Base-by-base conservation (phyloP, 2,113 vertebrate species). In the Albula goreensis region DNA sequence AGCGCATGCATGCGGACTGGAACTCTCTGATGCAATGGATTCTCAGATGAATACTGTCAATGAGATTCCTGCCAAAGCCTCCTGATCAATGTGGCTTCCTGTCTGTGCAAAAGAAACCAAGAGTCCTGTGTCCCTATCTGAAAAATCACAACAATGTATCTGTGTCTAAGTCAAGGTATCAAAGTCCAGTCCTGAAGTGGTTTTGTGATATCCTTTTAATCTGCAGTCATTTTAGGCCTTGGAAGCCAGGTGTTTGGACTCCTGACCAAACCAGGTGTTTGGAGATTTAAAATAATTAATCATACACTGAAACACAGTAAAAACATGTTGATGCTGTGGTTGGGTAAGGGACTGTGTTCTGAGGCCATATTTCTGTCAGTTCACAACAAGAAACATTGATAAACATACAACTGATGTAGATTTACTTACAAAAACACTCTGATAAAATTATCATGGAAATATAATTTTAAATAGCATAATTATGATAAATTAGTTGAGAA, bases 11-110 rank as follows among this genome's bases (percentile, higher is more conserved):
- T 74, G 70, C n/a, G 70, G n/a, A 74, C 9, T 74, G 70, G 70
- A 25, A 74, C 15, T 17, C 60, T 63, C 5, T 70, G 63, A 70
- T 22, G 63, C 15, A 22, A 63, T 70, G 63, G 63, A 17, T 17
- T 74, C 9, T 74, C 70, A 25, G 70, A 74, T 31, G 9, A 31
- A 31, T 74, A 74, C n/a, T 74, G 70, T 31, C 70, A 74, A 22
- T 74, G 22, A n/a, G n/a, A 74, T 74, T 74, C 70, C 70, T 74
- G 70, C 70, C 25, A 31, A 74, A 74, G 70, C 70, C 70, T n/a
- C 22, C 63, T 31, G 17, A 22, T 74, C 70, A 74, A 22, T 74
- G 22, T 31, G 8, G 70, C n/a, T 74, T 31, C n/a, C 22, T 25
- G 70, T 74, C n/a, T 74, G 17, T n/a, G 6, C 70, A 74, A 8